Percentiles rank a stretch among this genome's conserved stretches.
These are phyloP conservation scores for Allolobophora icterica DNA, from an alignment of 2,888 invertebrate species.

Conservation along the genomic window DNA sequence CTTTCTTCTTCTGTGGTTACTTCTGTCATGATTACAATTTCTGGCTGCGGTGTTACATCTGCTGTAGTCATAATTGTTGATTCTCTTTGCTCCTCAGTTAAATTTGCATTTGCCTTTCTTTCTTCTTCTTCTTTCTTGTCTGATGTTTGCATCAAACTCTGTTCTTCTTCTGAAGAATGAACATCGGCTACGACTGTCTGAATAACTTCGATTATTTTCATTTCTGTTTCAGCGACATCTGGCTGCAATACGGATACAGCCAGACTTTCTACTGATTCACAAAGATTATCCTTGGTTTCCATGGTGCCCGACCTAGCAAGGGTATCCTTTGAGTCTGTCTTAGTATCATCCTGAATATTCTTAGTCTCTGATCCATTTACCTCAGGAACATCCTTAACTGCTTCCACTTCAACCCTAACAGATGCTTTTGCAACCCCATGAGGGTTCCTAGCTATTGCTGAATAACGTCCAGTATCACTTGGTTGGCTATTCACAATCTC, in stretches of 20 bases:
- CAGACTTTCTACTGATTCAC: background rate
- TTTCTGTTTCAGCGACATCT: background rate
- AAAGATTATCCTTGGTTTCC: background rate
- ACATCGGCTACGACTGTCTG: background rate
- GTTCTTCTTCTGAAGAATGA: background rate
- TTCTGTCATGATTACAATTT: conserved; percentile 27
- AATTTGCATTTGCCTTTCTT: background rate
- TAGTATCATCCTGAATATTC: background rate
- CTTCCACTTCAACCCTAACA: conserved; percentile 5
- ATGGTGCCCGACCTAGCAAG: background rate
- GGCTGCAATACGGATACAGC: background rate
- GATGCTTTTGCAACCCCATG: conserved; percentile 24
- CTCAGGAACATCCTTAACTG: background rate
- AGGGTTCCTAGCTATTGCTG: conserved; percentile 21
- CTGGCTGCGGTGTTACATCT: background rate
- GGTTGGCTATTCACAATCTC: conserved; percentile 8
- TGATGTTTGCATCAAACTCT: background rate
- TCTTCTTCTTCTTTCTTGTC: background rate
- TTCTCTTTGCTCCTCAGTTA: background rate
- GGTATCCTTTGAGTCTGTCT: background rate
- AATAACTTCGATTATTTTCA: too few relatives aligned
- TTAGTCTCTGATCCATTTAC: background rate
- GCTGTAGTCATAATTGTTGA: background rate
- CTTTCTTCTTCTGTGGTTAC: background rate
- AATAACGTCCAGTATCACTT: conserved; percentile 20